phyloP scores from a whole-genome alignment of 1,140 invertebrate species.

The Luehdorfia chinensis region DNA sequence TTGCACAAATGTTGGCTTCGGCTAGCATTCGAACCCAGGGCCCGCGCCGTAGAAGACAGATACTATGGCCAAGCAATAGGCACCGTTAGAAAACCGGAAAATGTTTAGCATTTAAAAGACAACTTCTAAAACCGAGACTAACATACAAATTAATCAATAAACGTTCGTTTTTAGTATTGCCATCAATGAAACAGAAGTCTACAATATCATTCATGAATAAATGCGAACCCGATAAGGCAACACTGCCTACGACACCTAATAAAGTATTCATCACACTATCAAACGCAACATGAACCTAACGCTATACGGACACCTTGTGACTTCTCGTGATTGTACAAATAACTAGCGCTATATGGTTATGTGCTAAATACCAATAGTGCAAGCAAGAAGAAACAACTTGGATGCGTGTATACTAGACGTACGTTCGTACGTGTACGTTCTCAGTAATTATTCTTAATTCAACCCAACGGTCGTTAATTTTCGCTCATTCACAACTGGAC shows the following conservation, averaged over 20 bases:
- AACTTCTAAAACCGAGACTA: too few relatives aligned
- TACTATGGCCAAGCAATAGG: too few relatives aligned
- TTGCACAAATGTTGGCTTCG: too few relatives aligned
- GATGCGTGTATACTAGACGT: neutral
- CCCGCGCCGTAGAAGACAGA: too few relatives aligned
- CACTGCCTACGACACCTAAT: slow-evolving; percentile 4
- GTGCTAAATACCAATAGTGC: neutral
- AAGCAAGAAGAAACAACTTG: slow-evolving; percentile 5
- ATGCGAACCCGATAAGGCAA: slow-evolving; percentile 2
- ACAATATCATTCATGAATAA: slow-evolving; percentile 14
- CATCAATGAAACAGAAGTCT: slow-evolving; percentile 7
- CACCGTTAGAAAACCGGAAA: too few relatives aligned
- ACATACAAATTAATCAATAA: too few relatives aligned
- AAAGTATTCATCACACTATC: slow-evolving; percentile 15
- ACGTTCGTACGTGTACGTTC: neutral
- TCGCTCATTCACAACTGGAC: slow-evolving; percentile 27
- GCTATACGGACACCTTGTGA: neutral
- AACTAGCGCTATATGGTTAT: neutral
- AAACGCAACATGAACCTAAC: slow-evolving; percentile 12
- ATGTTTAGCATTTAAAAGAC: too few relatives aligned
- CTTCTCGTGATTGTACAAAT: neutral
- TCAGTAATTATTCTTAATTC: slow-evolving; percentile 31
- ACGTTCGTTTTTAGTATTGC: too few relatives aligned
- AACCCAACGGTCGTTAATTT: slow-evolving; percentile 21
- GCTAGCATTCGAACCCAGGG: too few relatives aligned